Base-by-base conservation (phyloP, 2,888 invertebrate genomes). In the Venusia cambrica region DNA sequence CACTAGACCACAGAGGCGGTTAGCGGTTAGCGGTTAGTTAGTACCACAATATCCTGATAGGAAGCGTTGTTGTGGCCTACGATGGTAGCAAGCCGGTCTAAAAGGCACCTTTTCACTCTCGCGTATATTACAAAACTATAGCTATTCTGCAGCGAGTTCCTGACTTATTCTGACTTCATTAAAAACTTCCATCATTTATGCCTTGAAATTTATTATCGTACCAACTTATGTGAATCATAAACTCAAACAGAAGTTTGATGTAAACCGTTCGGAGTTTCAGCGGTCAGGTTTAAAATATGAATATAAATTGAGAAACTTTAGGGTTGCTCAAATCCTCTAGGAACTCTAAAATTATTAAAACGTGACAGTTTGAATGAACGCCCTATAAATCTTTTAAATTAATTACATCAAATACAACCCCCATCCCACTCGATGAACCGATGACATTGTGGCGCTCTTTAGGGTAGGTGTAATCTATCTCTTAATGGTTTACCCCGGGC, bases 281-380 rank as follows among this genome's bases (percentile, higher is more conserved):
- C 65, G 72, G 71, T 70, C 70, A 70, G 70, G 68, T 71, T 73
- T 77, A 73, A 80, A 80, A 80, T 81, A 83, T 83, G 79, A 81
- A 83, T 83, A 83, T 78, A 80, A 78, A 81, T 83, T 76, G 74
- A 54, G 62, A 78, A 83, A 83, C 66, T 83, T 83, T 73, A 52
- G 74, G 76, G 75, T 69, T 66, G 68, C 64, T 72, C 57, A 70
- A 73, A 74, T 77, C 64, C 64, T 64, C 48, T 30, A 47, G 52
- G 52, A 74, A 76, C 76, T 78, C 75, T 79, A 74, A 80, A 78
- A 76, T 78, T 68, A 78, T 75, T 74, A 77, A 73, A 70, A 65
- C 57, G 62, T 62, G 57, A 62, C 55, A 57, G 48, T 57, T 59
- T 49, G 47, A 54, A 70, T 70, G 68, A 62, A 62, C 52, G 57